Evolutionary conservation across 1,140 invertebrate species (phyloP), one percentile per base, ranked within the genome.

Genomic region (Zaprionus davidi): DNA sequence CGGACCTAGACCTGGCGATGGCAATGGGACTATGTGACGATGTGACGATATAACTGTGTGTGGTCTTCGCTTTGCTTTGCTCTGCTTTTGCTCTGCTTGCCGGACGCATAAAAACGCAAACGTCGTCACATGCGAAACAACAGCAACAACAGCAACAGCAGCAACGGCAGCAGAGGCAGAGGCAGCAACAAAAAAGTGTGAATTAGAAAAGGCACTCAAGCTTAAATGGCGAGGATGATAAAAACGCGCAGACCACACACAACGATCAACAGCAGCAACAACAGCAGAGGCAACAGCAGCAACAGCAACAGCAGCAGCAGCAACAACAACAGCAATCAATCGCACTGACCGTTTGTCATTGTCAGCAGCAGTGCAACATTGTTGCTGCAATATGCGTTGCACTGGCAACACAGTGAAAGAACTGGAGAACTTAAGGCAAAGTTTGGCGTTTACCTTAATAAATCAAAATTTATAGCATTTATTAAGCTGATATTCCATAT

Each of bases 181-280:
- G 28, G 22, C 22, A 65, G 51, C 49, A 55, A 31, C 44, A 36
- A 88, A 85, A 90, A 88, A 88, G 85, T 88, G 85, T 90, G 85
- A 88, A 88, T 88, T 88, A 82, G 85, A 88, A 82, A 88, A 88
- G 81, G 85, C 85, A 90, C 85, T 88, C 81, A 90, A 77, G 85
- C 85, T 79, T 88, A 88, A 88, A 88, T 88, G 81, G 78, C 64
- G 70, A 69, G 69, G 69, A 59, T 74, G 85, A 84, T 84, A 84
- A 81, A 81, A 56, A 69, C 41, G 12, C 69, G 53, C 28, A 67
- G 75, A 77, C 75, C 75, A 73, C 75, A 77, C 75, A 73, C 71
- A 73, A 28, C 62, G 58, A 41, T 36, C 49, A 62, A 11, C 58
- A 55, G 12, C 34, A 44, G 15, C 34, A 58, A 36, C 46, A 67